Evolutionary conservation across 2,888 invertebrate species (phyloP), one percentile per base, ranked within the genome.

Genomic region (Allygus modestus): DNA sequence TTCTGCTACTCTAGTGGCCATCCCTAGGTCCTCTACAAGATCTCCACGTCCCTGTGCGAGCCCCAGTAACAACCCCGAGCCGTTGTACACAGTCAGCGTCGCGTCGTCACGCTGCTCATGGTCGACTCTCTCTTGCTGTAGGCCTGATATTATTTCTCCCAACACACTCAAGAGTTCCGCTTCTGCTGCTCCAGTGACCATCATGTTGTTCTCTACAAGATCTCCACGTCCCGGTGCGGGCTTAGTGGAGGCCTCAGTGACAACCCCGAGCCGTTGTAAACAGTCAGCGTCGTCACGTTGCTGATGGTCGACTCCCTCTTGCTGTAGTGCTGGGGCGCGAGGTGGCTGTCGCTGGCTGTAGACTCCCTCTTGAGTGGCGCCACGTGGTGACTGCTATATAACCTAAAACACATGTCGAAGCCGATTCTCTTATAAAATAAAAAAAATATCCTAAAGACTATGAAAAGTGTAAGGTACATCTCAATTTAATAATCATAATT

Each of bases 291-390:
- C 0, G 82, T 84, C 17, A 77, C 84, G 37, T 61, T 81, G 69
- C 84, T 85, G 46, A 71, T 77, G 0, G 84, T 85, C 12, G 81
- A 69, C 41, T 81, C 83, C 15, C 83, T 28, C 37, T 84, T 84
- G 58, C 41, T 82, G 82, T 75, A 82, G 28, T 84, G 84, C 0
- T 73, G 73, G 12, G 82, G 69, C 2, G 79, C 58, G n/a, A 79
- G 58, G 51, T 79, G 79, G 15, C 33, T 51, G 58, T 79, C 79
- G 46, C 79, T 79, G 0, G 79, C 58, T 9, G 79, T 58, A 0
- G 79, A 79, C 28, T 79, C 79, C 33, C 79, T 51, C 26, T 79
- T 79, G 1, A 79, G n/a, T 2, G 82, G 51, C 0, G 79, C 51
- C 5, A 84, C 71, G 33, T 84, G 84, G 51, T 84, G 79, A 2